Evolutionary conservation across 2,797 vertebrate genomes (phyloP), one percentile per base, ranked within the genome.

Genomic region (Rhabdophis nuchalis): DNA sequence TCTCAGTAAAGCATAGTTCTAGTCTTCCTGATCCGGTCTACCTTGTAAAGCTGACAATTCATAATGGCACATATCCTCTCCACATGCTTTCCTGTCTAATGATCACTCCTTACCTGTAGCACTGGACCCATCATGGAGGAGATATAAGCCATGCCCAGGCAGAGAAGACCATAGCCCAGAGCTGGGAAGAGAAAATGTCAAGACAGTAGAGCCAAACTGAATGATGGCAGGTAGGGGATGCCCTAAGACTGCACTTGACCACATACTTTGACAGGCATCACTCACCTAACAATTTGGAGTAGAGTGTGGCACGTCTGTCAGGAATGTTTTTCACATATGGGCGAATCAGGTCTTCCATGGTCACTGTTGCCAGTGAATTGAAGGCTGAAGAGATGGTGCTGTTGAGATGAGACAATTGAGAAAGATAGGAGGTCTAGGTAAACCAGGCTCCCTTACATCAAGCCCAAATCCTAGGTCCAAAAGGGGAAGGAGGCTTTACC

Each of bases 381-480:
- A 99, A 99, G 50, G 99, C 98, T 52, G 99, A 99, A 2, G 99
- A 99, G 95, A 99, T 99, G 91, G 99, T 99, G 96, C 99, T 99
- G 93, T 25, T 89, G 54, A 72, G 56, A 50, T 64, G 60, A 53
- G 56, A 90, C 36, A 18, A 68, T 54, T 29, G 25, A 64, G 58
- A 32, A 9, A 50, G 14, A 6, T 29, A 23, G 20, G 20, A 82
- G 72, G 27, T 29, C 3, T 6, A 13, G 2, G 7, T 9, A 41
- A 18, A 58, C 2, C 41, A 56, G 41, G 6, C 3, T 4, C 32
- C 54, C 64, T 52, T 36, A 0, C 16, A 53, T 0, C 32, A 54
- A 53, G 56, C 89, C 89, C 52, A 0, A 0, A 46, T 20, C 18
- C 13, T 36, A 20, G 46, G 23, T n/a, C n/a, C 27, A 60, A 12